Base-by-base conservation (phyloP, 2,113 vertebrate genomes). In the Triplophysa tibetana region DNA sequence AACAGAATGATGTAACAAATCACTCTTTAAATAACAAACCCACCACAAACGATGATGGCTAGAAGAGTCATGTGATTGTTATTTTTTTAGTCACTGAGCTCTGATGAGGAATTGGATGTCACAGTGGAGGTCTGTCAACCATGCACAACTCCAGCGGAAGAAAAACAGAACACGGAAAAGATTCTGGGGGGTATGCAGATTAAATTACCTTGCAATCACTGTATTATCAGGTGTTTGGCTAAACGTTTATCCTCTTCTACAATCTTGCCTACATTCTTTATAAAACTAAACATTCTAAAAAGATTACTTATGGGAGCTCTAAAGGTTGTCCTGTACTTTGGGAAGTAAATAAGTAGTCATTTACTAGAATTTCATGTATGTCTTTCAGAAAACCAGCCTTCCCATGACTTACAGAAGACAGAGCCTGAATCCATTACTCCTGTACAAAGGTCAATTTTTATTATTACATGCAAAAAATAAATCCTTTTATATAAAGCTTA, bases 121-220 rank as follows among this genome's bases (percentile, higher is more conserved):
- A 88, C 82, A 7, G 54, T 81, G 74, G 85, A 87, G 68, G 84
- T 87, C 41, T 86, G 80, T 66, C 67, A 26, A 61, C 80, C 82
- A 4, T 58, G 6, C 38, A 33, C 54, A 19, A 23, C 29, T 10
- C 60, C 33, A 63, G 65, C 62, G 8, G 43, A 48, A 8, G 38
- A 3, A 65, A 64, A 64, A 5, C 45, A 65, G 12, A 17, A 12
- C 16, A 8, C 7, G 1, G 63, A 69, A 24, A 56, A 58, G 24
- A 65, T 12, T 43, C 38, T 78, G 3, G 68, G 54, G 23, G 75
- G 75, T 77, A 77, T 77, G 24, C 12, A 70, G 67, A 50, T 70
- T n/a, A 52, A 56, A 65, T 12, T 21, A 54, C 8, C 29, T 8
- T 17, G 52, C 52, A 26, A 3, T 14, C 6, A 48, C 45, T 48